Percentiles rank a stretch among this genome's conserved stretches.
These are phyloP conservation scores for Cephus runcator DNA, from an alignment of 2,888 invertebrate genomes.

Conservation along the genomic window DNA sequence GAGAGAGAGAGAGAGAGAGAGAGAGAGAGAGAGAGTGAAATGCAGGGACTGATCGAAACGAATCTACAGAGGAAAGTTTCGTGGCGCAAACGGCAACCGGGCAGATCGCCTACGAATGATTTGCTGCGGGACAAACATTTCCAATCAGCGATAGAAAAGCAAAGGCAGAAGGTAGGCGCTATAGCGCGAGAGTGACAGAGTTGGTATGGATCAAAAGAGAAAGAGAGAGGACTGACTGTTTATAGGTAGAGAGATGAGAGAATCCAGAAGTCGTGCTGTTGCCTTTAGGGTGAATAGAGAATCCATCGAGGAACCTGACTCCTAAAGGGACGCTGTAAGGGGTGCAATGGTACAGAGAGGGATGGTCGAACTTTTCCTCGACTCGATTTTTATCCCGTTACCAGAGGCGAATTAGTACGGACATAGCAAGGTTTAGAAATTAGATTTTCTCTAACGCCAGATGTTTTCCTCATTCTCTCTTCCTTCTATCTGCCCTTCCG, in stretches of 20 bases:
- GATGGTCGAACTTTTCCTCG: constrained; percentile 24
- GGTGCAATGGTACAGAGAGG: neutral
- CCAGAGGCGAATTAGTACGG: constrained; percentile 45
- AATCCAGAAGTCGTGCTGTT: neutral
- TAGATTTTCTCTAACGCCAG: constrained; percentile 57
- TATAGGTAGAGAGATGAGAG: neutral
- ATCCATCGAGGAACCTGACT: neutral
- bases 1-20: constrained; percentile 12
- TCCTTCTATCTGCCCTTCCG: neutral
- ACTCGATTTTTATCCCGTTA: constrained; percentile 55
- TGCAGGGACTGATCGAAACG: constrained; percentile 28
- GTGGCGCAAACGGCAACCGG: constrained; percentile 11
- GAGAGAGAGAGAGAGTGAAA: constrained; percentile 12
- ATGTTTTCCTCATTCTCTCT: constrained; percentile 44
- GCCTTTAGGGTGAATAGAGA: neutral
- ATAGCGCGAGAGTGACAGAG: constrained; percentile 1
- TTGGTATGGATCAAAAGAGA: neutral
- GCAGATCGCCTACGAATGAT: constrained; percentile 23
- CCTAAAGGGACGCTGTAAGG: neutral
- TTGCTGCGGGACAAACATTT: constrained; percentile 36
- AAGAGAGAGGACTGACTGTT: neutral
- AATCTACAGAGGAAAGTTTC: constrained; percentile 21
- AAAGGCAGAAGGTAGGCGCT: neutral
- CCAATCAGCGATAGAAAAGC: constrained; percentile 26
- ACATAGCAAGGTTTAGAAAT: constrained; percentile 44